A percentile compares a stretch with the other conserved stretches of the same genome.
These are phyloP conservation scores for Pogoniulus pusillus DNA, from an alignment of 2,797 vertebrate genomes.

Conservation along the genomic window DNA sequence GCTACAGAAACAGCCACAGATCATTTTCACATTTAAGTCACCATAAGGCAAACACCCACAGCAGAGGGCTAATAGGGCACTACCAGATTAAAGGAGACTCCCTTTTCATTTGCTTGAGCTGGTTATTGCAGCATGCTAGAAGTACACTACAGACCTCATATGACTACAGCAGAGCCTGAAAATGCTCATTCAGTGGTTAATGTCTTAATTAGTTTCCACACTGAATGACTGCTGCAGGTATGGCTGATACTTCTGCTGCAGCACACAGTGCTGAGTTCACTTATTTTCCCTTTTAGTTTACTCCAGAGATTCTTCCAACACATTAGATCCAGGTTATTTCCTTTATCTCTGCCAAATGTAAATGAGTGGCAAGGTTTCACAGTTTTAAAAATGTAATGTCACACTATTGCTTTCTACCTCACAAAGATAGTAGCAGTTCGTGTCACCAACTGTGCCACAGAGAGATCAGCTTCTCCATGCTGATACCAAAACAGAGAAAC, in stretches of 20 bases:
- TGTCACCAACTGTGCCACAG: conserved; percentile 36
- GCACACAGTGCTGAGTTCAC: neutral
- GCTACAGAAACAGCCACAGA: neutral
- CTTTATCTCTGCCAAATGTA: conserved; percentile 5
- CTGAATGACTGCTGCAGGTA: neutral
- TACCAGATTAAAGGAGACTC: neutral
- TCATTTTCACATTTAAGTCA: neutral
- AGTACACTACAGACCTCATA: rapidly evolving
- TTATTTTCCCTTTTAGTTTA: neutral
- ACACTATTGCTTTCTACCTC: neutral
- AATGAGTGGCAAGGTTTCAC: conserved; percentile 22
- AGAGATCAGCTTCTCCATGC: neutral
- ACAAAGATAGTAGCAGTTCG: conserved; percentile 22
- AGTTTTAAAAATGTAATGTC: conserved; percentile 22
- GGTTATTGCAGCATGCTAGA: neutral
- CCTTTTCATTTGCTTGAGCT: neutral
- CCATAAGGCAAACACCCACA: neutral
- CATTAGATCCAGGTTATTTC: neutral
- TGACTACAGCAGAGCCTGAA: neutral
- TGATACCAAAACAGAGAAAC: conserved; percentile 18
- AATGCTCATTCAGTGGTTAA: neutral
- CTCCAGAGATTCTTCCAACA: neutral
- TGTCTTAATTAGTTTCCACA: neutral
- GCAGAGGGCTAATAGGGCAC: neutral
- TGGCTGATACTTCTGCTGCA: neutral